Base-by-base conservation (phyloP, 2,797 vertebrate species). In the Phrynocephalus vlangalii region DNA sequence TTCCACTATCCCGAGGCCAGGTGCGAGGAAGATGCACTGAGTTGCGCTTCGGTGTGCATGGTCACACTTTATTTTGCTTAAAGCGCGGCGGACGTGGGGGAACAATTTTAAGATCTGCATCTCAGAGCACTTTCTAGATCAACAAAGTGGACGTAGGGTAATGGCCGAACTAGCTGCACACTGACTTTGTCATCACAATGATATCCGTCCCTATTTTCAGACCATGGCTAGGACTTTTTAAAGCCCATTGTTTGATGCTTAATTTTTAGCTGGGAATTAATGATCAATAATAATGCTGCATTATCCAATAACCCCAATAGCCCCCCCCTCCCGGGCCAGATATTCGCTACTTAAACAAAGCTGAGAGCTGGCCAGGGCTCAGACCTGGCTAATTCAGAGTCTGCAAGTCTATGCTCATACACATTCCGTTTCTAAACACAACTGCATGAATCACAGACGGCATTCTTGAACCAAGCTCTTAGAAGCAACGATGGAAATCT, bases 401-500 rank as follows among this genome's bases (percentile, higher is more conserved):
- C 28, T 56, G 66, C 82, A 88, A 66, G 28, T 38, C 67, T 72
- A 60, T 60, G 18, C 66, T 84, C 38, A n/a, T 44, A 75, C 38
- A 28, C 68, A 38, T 84, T 67, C 68, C 28, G 8, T 75, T 84
- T 80, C 77, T 66, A 75, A 88, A 85, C 78, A 81, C 83, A 88
- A 81, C 70, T 75, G 20, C 38, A 75, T 24, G 20, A 66, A 60
- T 50, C 68, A 83, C 63, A 75, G 79, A 30, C 79, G 26, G 68
- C 88, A 10, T 3, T 30, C 1, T 30, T 30, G 3, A 89, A 77
- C 83, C 2, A 86, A 48, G 33, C 15, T 38, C 90, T 82, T 72
- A 60, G 81, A 72, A 33, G 60, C 86, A 90, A 89, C 30, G 77
- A 52, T 73, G 80, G 80, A 60, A 90, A 44, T 66, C 68, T 84